Conservation (phyloP, 2,113 vertebrate genomes). For the Butorides virescens region DNA sequence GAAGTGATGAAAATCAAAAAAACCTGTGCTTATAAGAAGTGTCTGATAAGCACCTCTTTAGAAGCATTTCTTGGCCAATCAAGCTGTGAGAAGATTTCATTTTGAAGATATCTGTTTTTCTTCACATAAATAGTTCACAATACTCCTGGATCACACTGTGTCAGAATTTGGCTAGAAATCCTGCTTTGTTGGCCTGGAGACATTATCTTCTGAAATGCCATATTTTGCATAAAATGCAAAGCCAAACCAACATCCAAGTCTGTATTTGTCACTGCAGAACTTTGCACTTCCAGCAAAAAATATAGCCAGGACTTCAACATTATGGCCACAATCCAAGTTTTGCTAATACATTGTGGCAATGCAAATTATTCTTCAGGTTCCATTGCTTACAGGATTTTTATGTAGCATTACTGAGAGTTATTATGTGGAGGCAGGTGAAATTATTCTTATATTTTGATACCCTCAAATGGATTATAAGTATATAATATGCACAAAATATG, state of each 20-base stretch:
- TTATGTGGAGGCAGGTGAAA: not conserved
- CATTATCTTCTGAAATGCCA: not conserved
- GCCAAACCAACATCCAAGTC: not conserved
- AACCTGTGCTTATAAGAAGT: not conserved
- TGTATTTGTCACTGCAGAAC: not conserved
- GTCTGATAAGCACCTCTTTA: not conserved
- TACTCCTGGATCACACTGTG: not conserved
- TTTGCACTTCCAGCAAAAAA: not conserved
- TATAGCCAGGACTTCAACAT: not conserved
- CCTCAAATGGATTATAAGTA: not conserved
- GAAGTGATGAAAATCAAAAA: not conserved
- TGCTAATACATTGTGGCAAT: not conserved
- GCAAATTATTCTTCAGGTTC: not conserved
- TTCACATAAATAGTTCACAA: not conserved
- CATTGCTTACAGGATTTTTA: not conserved
- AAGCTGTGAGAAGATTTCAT: not conserved
- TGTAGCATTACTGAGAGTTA: not conserved
- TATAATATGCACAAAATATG: not conserved
- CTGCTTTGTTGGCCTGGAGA: not conserved
- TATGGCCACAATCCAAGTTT: not conserved
- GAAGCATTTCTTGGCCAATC: not conserved
- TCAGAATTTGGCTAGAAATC: not conserved
- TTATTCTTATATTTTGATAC: not conserved
- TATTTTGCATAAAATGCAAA: not conserved
- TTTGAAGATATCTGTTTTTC: not conserved